These are phyloP conservation scores for Aphelocoma californica DNA, from an alignment of 2,797 vertebrate genomes.

Conservation along the genomic window DNA sequence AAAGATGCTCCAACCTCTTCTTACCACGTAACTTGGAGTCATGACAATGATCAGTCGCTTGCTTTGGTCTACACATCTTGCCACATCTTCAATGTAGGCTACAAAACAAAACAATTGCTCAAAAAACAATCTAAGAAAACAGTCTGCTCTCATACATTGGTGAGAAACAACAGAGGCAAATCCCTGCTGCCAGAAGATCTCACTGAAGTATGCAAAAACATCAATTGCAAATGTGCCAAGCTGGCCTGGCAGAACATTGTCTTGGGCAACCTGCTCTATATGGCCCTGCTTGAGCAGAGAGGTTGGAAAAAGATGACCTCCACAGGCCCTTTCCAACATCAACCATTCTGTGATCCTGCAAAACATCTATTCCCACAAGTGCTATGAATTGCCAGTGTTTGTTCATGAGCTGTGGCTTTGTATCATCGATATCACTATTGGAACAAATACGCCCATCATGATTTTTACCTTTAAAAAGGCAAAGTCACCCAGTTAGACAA, in stretches of 20 bases:
- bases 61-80: slow-evolving; percentile 98
- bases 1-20: slow-evolving; percentile 99
- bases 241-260: not conserved
- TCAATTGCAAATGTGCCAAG: not conserved
- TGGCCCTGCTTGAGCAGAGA: not conserved
- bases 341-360: not conserved
- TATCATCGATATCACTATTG: too few relatives aligned
- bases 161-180: not conserved
- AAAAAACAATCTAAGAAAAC: slow-evolving; percentile 2
- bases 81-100: slow-evolving; percentile 99
- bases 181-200: not conserved
- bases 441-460: not conserved
- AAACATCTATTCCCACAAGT: not conserved
- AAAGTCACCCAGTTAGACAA: not conserved
- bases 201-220: not conserved
- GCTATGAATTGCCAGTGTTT: not conserved
- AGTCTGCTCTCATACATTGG: not conserved
- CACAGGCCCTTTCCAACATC: not conserved
- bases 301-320: not conserved
- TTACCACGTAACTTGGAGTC: slow-evolving; percentile 97
- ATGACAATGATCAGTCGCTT: slow-evolving; percentile 97
- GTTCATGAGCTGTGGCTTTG: not conserved
- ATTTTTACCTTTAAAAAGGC: not conserved
- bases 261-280: not conserved
- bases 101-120: slow-evolving; percentile 63